Evolutionary conservation across 2,797 vertebrate species (phyloP).

Genomic region (Pseudopleuronectes americanus): DNA sequence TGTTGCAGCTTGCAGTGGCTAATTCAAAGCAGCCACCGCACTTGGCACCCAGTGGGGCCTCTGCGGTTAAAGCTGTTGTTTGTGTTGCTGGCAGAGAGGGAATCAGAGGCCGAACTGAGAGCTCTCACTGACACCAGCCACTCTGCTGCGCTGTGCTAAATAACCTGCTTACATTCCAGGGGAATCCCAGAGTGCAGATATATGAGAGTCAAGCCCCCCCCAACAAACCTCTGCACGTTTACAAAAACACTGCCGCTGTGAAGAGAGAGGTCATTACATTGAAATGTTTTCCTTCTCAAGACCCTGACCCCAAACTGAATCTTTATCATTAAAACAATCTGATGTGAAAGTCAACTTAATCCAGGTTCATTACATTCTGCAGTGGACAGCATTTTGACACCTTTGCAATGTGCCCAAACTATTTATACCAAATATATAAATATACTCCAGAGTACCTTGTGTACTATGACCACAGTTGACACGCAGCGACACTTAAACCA

Average conservation of each 20-base stretch:
- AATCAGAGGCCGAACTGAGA: constrained; percentile 64
- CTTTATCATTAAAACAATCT: constrained; percentile 23
- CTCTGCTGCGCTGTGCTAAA: constrained; percentile 59
- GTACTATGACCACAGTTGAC: constrained; percentile 24
- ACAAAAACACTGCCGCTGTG: constrained; percentile 33
- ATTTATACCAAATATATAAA: no score
- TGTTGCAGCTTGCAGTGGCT: constrained; percentile 82
- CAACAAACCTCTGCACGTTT: constrained; percentile 38
- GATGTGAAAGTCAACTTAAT: constrained; percentile 21
- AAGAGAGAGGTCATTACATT: constrained; percentile 41
- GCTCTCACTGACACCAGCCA: constrained; percentile 61
- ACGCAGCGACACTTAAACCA: constrained; percentile 49
- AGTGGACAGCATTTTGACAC: neutral
- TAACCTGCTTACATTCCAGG: constrained; percentile 72
- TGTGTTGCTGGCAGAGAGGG: constrained; percentile 69
- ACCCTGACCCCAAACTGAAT: constrained; percentile 30
- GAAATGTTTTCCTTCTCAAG: constrained; percentile 28
- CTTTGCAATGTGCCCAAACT: no score
- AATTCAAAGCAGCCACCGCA: constrained; percentile 84
- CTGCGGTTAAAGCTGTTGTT: constrained; percentile 81
- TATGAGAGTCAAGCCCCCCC: constrained; percentile 57
- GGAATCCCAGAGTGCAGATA: constrained; percentile 73
- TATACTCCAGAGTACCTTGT: neutral
- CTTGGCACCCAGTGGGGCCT: constrained; percentile 81
- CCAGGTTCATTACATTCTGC: constrained; percentile 34